phyloP scores from a whole-genome alignment of 92 coral and sea anemone species.

The Epizoanthus ramosus region DNA sequence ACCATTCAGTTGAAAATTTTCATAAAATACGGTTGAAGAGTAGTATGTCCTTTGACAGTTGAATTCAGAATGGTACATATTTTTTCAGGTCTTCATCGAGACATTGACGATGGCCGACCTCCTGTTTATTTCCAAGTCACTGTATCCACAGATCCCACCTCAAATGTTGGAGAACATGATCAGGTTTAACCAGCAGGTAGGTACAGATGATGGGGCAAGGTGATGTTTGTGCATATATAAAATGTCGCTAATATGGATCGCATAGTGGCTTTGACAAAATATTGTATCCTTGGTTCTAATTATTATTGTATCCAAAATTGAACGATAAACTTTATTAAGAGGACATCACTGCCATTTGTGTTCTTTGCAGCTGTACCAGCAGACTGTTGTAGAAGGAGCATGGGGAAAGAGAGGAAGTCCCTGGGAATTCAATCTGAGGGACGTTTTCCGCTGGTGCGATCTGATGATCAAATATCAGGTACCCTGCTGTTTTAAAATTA shows the following conservation, averaged over 20 bases:
- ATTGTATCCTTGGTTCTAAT: too few relatives aligned
- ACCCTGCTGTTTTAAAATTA: background rate
- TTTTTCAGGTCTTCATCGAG: slow-evolving; percentile 85
- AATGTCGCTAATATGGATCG: too few relatives aligned
- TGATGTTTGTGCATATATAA: too few relatives aligned
- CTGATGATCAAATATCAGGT: slow-evolving; percentile 83
- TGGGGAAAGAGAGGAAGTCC: slow-evolving; percentile 92
- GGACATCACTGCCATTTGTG: too few relatives aligned
- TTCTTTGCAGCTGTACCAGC: slow-evolving; percentile 63
- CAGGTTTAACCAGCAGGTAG: slow-evolving; percentile 79
- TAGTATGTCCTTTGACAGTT: too few relatives aligned
- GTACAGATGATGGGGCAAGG: too few relatives aligned
- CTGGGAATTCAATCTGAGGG: slow-evolving; percentile 96
- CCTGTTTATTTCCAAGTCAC: slow-evolving; percentile 76
- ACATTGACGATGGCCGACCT: slow-evolving; percentile 84
- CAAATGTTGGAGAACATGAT: slow-evolving; percentile 80
- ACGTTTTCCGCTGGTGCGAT: slow-evolving; percentile 98
- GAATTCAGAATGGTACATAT: too few relatives aligned
- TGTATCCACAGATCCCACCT: slow-evolving; percentile 78
- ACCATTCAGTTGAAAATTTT: too few relatives aligned
- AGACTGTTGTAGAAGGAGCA: slow-evolving; percentile 73
- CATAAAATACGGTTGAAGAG: too few relatives aligned
- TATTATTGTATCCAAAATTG: too few relatives aligned
- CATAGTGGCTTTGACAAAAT: too few relatives aligned
- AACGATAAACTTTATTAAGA: too few relatives aligned